Percentiles rank a stretch among this genome's conserved stretches.
phyloP scores from a whole-genome alignment of 2,797 vertebrate genomes.

The Xenops minutus region DNA sequence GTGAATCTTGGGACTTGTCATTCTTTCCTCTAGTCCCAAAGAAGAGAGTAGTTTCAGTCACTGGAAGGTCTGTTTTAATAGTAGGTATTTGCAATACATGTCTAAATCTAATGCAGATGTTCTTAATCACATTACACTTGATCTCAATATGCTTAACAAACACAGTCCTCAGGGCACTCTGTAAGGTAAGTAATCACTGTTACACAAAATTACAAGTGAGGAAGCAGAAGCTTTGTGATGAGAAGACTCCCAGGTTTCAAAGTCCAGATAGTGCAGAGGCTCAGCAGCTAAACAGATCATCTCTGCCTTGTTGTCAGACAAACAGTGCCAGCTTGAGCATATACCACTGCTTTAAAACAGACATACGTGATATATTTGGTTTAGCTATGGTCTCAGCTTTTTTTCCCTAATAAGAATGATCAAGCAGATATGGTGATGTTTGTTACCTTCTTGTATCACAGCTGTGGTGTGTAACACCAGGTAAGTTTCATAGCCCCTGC shows the following conservation, averaged over 20 bases:
- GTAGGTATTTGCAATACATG: neutral
- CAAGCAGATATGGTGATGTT: neutral
- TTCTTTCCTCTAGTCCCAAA: neutral
- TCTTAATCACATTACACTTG: slow-evolving; percentile 25
- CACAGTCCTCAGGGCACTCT: slow-evolving; percentile 37
- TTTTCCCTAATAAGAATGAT: neutral
- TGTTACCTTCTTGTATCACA: neutral
- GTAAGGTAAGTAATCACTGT: slow-evolving; percentile 52
- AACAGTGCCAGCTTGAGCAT: neutral
- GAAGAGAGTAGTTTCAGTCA: neutral
- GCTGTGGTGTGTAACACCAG: neutral
- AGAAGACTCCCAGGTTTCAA: neutral
- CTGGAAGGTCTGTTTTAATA: neutral
- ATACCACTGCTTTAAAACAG: neutral
- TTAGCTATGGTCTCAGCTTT: neutral
- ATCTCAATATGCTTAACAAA: slow-evolving; percentile 28
- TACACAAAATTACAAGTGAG: slow-evolving; percentile 37
- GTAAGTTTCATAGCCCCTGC: neutral
- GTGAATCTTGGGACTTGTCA: neutral
- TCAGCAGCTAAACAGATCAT: neutral
- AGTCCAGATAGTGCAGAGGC: neutral
- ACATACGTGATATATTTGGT: neutral
- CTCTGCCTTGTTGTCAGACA: neutral
- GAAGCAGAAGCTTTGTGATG: slow-evolving; percentile 41
- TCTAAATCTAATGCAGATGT: slow-evolving; percentile 33